These are phyloP conservation scores for Unio delphinus DNA, from an alignment of 2,888 invertebrate genomes.

Conservation along the genomic window DNA sequence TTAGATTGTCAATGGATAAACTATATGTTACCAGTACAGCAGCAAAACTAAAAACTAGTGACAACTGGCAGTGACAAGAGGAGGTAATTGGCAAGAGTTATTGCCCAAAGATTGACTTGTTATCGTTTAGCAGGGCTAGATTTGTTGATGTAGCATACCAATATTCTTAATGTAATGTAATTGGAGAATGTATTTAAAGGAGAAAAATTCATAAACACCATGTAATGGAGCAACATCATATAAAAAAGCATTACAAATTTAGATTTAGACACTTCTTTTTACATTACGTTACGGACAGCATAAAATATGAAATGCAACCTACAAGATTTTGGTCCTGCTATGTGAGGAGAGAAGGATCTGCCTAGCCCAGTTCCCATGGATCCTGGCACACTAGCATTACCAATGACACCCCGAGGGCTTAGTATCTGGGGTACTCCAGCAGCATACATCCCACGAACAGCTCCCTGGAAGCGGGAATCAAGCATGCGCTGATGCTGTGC, in stretches of 20 bases:
- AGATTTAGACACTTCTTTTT: neutral
- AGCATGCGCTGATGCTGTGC: slow-evolving; percentile 51
- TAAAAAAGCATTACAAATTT: neutral
- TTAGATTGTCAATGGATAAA: too few relatives aligned
- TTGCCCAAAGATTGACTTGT: too few relatives aligned
- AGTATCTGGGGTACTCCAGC: slow-evolving; percentile 28
- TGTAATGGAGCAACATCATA: too few relatives aligned
- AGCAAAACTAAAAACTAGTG: too few relatives aligned
- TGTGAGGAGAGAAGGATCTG: slow-evolving; percentile 47
- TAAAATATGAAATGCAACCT: neutral
- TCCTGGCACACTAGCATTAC: slow-evolving; percentile 13
- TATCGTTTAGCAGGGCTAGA: too few relatives aligned
- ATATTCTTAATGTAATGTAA: too few relatives aligned
- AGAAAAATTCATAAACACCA: too few relatives aligned
- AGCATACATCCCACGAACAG: slow-evolving; percentile 39
- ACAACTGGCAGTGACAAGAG: too few relatives aligned
- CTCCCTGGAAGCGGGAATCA: slow-evolving; percentile 52
- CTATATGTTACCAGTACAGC: too few relatives aligned
- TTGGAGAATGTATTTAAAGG: too few relatives aligned
- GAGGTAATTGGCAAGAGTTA: too few relatives aligned
- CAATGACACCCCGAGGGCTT: slow-evolving; percentile 31
- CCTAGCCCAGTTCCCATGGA: slow-evolving; percentile 24
- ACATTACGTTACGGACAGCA: neutral
- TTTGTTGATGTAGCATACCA: too few relatives aligned
- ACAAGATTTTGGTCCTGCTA: slow-evolving; percentile 25